Evolutionary conservation across 1,140 invertebrate genomes (phyloP).

Genomic region (Ceratina japonica): DNA sequence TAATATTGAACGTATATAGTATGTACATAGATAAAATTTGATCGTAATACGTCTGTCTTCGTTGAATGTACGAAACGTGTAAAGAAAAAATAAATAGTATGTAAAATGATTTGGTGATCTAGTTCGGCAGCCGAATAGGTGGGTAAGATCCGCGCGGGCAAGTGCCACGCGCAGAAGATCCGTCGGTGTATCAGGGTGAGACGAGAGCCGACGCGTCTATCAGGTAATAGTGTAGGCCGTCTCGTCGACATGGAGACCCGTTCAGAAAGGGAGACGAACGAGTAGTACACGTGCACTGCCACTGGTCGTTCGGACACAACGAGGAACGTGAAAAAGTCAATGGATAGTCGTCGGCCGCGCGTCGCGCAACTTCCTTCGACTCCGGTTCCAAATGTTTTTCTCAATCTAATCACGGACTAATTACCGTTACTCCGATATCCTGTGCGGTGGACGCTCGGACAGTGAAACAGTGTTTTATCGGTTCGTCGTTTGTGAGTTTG

Average conservation of each 20-base stretch:
- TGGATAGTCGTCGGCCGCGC: not conserved
- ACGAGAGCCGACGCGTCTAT: constrained; percentile 23
- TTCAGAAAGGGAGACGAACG: constrained; percentile 17
- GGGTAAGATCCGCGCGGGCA: not conserved
- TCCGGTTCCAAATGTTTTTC: not conserved
- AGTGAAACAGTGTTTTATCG: not conserved
- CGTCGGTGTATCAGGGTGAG: not conserved
- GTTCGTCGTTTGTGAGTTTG: not conserved
- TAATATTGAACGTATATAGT: too few species aligned
- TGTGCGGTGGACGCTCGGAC: not conserved
- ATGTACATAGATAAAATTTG: too few species aligned
- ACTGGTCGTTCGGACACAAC: not conserved
- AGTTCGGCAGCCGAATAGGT: constrained; percentile 11
- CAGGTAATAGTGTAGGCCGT: constrained; percentile 20
- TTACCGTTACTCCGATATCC: not conserved
- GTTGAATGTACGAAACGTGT: too few species aligned
- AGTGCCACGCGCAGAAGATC: constrained; percentile 28
- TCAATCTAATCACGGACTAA: constrained; percentile 26
- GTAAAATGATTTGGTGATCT: not conserved
- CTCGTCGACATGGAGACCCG: constrained; percentile 35
- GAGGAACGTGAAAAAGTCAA: not conserved
- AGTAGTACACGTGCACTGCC: constrained; percentile 18
- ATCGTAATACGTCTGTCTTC: too few species aligned
- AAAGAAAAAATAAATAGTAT: too few species aligned
- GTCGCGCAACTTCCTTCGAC: not conserved